Conservation (phyloP, 2,888 invertebrate genomes). For the Leptothorax acervorum region DNA sequence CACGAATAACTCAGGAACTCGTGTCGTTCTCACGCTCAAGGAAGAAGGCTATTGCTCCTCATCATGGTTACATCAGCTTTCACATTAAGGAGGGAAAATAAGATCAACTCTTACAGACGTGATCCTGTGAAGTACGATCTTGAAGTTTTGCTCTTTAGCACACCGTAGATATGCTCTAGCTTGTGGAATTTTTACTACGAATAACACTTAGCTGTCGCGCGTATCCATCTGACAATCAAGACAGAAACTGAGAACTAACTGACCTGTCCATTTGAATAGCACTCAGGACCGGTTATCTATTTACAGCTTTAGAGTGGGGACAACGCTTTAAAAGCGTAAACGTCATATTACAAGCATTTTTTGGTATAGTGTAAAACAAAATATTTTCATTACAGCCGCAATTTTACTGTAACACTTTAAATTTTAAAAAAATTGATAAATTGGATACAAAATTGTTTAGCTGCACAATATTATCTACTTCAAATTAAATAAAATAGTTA, state of each 20-base stretch:
- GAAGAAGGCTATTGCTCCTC: constrained; percentile 77
- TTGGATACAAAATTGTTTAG: neutral
- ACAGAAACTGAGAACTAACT: constrained; percentile 1
- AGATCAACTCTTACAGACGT: constrained; percentile 90
- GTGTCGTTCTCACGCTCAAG: neutral
- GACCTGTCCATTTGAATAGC: neutral
- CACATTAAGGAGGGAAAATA: constrained; percentile 86
- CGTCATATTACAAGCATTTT: neutral
- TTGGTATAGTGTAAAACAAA: neutral
- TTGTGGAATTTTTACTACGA: constrained; percentile 26
- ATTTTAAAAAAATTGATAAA: neutral
- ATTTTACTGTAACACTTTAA: neutral
- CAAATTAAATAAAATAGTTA: neutral
- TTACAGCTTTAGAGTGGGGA: neutral
- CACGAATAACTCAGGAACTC: constrained; percentile 32
- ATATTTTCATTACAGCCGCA: neutral
- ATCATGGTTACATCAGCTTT: constrained; percentile 87
- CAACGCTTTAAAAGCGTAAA: neutral
- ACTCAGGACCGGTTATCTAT: constrained; percentile 1
- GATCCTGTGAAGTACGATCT: constrained; percentile 88
- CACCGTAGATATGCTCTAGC: constrained; percentile 9
- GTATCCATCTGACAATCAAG: constrained; percentile 64
- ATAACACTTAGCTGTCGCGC: accelerated
- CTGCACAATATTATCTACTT: neutral
- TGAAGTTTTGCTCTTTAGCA: constrained; percentile 16